Base-by-base conservation (phyloP, 2,113 vertebrate species). In the Pollachius pollachius region DNA sequence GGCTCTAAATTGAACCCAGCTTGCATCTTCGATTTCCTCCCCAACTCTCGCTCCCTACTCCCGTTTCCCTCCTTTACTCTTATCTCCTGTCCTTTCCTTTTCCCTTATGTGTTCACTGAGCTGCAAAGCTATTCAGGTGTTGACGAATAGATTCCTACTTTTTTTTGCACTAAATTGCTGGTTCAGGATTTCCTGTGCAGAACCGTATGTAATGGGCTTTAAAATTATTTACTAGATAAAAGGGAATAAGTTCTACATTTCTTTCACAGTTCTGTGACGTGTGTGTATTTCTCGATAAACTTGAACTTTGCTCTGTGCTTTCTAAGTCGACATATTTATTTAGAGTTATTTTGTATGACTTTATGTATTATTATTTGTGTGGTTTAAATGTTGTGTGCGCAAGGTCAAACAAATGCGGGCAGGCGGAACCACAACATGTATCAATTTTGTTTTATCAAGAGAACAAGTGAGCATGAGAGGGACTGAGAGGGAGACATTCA, bases 1-100 rank as follows among this genome's bases (percentile, higher is more conserved):
- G 81, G 77, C 82, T 90, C 84, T 88, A 92, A 92, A 93, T 90
- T 92, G 90, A 93, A 93, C 91, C 82, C 89, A 90, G 90, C 89
- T 91, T 92, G 89, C 84, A 88, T 88, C 89, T 93, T 91, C 83
- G 78, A 89, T 90, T 89, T 89, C 84, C 78, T 78, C 64, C 71
- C 67, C 67, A 73, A 70, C 82, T 85, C 84, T 79, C 73, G 83
- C 84, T 88, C 87, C 83, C 84, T 75, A 48, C 41, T 48, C 76
- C 80, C 69, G 72, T 85, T 75, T 79, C 73, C 69, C 75, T 84
- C 70, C 69, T 84, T 78, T 79, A 54, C 85, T 85, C 79, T 87
- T 84, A 86, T 88, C 85, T 81, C 77, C 84, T 74, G 71, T 88
- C 81, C 86, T 73, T 78, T 74, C 71, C 78, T 83, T 81, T 80